Percentiles rank a stretch among this genome's conserved stretches.
These are phyloP conservation scores for Corythoichthys haematopterus DNA, from an alignment of 2,113 vertebrate species.

Conservation along the genomic window DNA sequence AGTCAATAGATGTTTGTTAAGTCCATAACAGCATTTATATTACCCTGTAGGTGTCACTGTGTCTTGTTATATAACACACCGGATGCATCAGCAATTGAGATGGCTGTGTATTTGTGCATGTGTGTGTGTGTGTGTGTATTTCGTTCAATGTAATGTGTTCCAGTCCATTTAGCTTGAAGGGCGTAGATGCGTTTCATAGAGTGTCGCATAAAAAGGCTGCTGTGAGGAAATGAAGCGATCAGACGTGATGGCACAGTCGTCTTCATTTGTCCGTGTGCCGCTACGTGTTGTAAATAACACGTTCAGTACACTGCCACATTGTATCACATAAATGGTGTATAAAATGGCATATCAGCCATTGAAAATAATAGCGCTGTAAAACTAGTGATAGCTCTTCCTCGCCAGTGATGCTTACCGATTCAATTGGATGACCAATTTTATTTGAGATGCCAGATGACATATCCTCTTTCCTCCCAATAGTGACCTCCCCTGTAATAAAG, in stretches of 20 bases:
- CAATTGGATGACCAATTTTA: neutral
- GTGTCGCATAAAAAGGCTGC: slow-evolving; percentile 3
- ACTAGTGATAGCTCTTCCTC: neutral
- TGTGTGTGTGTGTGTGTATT: neutral
- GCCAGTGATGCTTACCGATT: neutral
- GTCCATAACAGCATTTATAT: neutral
- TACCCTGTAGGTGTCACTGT: neutral
- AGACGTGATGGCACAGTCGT: neutral
- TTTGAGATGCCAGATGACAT: neutral
- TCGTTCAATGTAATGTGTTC: slow-evolving; percentile 1
- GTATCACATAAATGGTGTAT: neutral
- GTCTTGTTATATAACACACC: neutral
- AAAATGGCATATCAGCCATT: neutral
- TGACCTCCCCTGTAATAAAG: neutral
- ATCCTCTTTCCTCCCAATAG: neutral
- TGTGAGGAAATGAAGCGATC: neutral
- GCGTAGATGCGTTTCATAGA: slow-evolving; percentile 10
- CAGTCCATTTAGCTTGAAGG: neutral
- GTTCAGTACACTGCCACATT: neutral
- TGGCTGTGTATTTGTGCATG: neutral
- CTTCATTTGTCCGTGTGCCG: neutral
- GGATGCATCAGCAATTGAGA: neutral
- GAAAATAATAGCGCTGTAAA: neutral
- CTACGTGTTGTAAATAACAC: neutral
- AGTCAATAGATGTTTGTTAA: neutral